Percentiles rank a stretch among this genome's conserved stretches.
phyloP scores from a whole-genome alignment of 2,888 invertebrate genomes.

The Drosophila tripunctata region DNA sequence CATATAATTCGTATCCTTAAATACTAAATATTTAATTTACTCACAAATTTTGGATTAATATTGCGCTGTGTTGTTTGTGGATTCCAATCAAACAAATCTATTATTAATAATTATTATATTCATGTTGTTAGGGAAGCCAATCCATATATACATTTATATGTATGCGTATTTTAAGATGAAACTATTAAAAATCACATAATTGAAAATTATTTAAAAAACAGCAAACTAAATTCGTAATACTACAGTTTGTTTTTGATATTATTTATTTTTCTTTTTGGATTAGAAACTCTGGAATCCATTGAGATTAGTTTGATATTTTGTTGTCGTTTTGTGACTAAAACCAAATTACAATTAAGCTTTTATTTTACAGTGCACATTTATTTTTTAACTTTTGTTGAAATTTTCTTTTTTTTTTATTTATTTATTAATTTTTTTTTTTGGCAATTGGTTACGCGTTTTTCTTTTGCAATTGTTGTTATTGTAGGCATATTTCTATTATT shows the following conservation, averaged over 20 bases:
- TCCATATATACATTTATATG: constrained; percentile 21
- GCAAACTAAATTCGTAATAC: constrained; percentile 57
- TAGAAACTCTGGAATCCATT: constrained; percentile 43
- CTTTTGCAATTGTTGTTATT: constrained; percentile 28
- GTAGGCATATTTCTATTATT: constrained; percentile 17
- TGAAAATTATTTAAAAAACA: constrained; percentile 22
- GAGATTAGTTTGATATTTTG: constrained; percentile 46
- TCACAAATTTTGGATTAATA: constrained; percentile 75
- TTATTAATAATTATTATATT: constrained; percentile 8
- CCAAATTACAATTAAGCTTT: constrained; percentile 47
- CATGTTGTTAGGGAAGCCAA: constrained; percentile 25
- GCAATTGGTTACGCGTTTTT: constrained; percentile 74
- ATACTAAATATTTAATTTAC: constrained; percentile 69
- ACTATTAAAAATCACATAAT: constrained; percentile 57
- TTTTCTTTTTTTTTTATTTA: constrained; percentile 20
- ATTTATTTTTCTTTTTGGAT: constrained; percentile 16
- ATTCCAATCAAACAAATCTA: constrained; percentile 34
- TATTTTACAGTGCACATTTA: constrained; percentile 47
- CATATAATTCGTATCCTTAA: constrained; percentile 68
- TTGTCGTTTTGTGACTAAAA: constrained; percentile 27
- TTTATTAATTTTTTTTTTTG: no score
- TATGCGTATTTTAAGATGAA: constrained; percentile 29
- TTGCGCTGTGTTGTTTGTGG: constrained; percentile 61
- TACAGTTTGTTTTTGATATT: constrained; percentile 1
- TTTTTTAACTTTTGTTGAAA: constrained; percentile 29